Conservation (phyloP, 2,797 vertebrate genomes). For the Emys orbicularis region DNA sequence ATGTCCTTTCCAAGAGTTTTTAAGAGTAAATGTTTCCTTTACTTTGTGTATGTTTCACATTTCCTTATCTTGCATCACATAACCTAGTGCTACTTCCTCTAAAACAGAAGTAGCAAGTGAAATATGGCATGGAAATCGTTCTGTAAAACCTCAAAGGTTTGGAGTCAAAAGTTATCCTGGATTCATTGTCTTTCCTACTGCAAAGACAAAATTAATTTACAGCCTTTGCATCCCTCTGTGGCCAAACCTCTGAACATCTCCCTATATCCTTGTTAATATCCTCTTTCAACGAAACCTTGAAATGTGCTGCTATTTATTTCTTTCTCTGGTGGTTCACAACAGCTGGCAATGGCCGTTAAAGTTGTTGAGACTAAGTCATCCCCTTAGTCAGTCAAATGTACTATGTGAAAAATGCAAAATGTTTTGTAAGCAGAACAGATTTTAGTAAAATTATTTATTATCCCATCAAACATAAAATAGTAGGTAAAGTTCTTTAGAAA, state of each 20-base stretch:
- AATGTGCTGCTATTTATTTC: background rate
- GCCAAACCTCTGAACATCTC: background rate
- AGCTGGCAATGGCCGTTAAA: conserved; percentile 6
- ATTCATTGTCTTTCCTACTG: background rate
- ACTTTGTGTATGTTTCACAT: background rate
- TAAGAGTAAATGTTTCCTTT: conserved; percentile 54
- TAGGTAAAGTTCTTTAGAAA: background rate
- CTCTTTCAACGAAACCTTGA: background rate
- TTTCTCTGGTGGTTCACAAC: background rate
- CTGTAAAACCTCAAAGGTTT: background rate
- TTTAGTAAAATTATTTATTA: conserved; percentile 8
- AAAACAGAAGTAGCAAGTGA: conserved; percentile 12
- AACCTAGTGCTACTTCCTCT: background rate
- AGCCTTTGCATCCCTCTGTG: background rate
- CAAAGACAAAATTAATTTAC: background rate
- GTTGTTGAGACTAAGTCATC: background rate
- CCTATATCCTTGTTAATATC: background rate
- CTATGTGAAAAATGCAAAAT: background rate
- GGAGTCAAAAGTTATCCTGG: background rate
- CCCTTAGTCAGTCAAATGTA: background rate
- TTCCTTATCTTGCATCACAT: background rate
- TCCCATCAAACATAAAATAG: background rate
- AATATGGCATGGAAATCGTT: background rate
- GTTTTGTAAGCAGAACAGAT: background rate
- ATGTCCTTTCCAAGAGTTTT: conserved; percentile 54